A percentile compares a stretch with the other conserved stretches of the same genome.
These are phyloP conservation scores for Sebastes diploproa DNA, from an alignment of 2,797 vertebrate species.

Conservation along the genomic window DNA sequence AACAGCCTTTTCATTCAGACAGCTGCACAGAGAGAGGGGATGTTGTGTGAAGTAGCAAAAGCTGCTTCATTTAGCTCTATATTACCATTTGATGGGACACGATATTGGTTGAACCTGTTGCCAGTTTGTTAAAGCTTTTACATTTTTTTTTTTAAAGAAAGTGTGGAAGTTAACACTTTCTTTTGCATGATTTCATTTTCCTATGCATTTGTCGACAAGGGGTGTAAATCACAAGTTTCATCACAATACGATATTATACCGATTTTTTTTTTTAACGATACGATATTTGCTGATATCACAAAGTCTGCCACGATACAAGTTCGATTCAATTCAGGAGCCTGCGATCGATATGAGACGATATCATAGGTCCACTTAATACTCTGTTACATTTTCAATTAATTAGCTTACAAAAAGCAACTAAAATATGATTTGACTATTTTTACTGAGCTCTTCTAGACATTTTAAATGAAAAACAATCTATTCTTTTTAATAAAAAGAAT, in stretches of 20 bases:
- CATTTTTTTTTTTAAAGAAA: no score
- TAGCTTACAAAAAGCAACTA: no score
- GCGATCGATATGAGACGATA: no score
- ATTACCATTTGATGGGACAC: not conserved
- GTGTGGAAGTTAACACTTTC: not conserved
- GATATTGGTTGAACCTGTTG: not conserved
- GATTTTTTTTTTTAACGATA: not conserved
- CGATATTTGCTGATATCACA: not conserved
- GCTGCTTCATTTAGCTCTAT: not conserved
- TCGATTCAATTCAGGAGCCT: not conserved
- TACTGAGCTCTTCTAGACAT: no score
- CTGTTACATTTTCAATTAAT: no score
- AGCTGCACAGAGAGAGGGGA: not conserved
- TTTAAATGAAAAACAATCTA: no score
- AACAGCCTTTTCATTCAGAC: conserved; percentile 24
- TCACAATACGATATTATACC: not conserved
- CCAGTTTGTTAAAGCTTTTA: not conserved
- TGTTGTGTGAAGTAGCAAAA: conserved; percentile 3
- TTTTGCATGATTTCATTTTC: not conserved
- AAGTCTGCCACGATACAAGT: not conserved
- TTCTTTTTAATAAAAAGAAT: no score
- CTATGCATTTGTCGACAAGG: not conserved
- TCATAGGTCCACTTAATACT: no score
- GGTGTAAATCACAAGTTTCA: not conserved
- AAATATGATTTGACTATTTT: no score